Evolutionary conservation across 2,797 vertebrate genomes (phyloP).

Genomic region (Xenops minutus): DNA sequence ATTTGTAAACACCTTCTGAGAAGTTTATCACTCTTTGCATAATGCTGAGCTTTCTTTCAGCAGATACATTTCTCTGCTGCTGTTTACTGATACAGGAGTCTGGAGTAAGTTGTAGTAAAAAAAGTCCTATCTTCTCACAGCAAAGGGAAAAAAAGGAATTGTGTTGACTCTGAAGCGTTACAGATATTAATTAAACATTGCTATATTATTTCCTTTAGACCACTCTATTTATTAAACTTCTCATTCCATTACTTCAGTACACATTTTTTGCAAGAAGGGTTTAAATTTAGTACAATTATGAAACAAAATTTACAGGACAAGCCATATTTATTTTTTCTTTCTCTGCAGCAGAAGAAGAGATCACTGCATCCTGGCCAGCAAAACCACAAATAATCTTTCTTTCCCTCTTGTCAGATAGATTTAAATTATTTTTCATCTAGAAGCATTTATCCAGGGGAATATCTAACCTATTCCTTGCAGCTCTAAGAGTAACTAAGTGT

Average conservation of each 20-base stretch:
- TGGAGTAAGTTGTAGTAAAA: constrained; percentile 58
- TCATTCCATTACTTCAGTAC: constrained; percentile 32
- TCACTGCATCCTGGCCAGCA: background rate
- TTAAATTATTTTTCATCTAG: background rate
- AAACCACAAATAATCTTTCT: background rate
- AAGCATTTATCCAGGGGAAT: background rate
- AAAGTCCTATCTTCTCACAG: constrained; percentile 62
- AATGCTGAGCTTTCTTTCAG: constrained; percentile 61
- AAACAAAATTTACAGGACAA: constrained; percentile 22
- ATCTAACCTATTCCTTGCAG: background rate
- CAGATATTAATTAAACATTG: constrained; percentile 56
- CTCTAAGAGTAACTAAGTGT: background rate
- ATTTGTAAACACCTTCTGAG: constrained; percentile 75
- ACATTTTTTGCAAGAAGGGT: constrained; percentile 12
- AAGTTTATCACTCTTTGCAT: constrained; percentile 71
- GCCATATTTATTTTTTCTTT: background rate
- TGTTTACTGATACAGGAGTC: constrained; percentile 56
- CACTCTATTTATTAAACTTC: constrained; percentile 44
- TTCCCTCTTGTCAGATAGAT: background rate
- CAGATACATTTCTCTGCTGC: constrained; percentile 52
- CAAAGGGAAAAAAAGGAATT: constrained; percentile 55
- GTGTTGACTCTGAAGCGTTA: constrained; percentile 36
- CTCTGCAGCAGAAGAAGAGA: background rate
- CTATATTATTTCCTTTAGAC: constrained; percentile 40
- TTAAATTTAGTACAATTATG: background rate